Evolutionary conservation across 2,888 invertebrate species (phyloP), one percentile per base, ranked within the genome.

Genomic region (Nemotelus nigrinus): DNA sequence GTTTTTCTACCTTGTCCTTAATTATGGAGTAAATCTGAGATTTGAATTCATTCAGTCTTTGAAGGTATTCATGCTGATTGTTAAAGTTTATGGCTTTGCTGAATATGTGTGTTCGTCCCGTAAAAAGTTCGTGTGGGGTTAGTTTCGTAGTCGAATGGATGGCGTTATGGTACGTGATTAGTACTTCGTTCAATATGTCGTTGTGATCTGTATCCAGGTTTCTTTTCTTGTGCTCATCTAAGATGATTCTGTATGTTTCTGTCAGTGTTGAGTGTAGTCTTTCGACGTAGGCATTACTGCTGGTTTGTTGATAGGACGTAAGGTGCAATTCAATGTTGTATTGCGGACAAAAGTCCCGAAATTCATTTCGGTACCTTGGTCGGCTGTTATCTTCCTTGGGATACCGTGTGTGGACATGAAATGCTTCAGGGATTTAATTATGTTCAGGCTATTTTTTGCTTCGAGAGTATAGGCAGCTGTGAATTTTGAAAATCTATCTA

Each of bases 171-270:
- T 72, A 72, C 2, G 72, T 72, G 2, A 72, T 58, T 7, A 72
- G 3, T 44, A 47, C 58, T 58, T 72, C 72, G 47, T 72, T 39
- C 7, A 72, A 43, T 44, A 58, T 72, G 6, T 72, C 72, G 25
- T 77, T 25, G 10, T 57, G 5, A 10, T 10, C 57, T 25, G n/a
- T 57, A n/a, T 57, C n/a, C 41, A 41, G 43, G 70, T 39, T 70
- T 41, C 41, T 64, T 64, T 58, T 78, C 55, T 78, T 70, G 45
- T 77, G 47, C 50, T 79, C 78, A 7, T 77, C 70, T 39, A 72
- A 44, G n/a, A 81, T 78, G 43, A 81, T 75, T 44, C 80, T 8
- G 41, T 79, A 81, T 2, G 80, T 81, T 79, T 81, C 81, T 7
- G 78, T 81, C 2, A 79, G 25, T 2, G 72, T 80, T 2, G 79